These are phyloP conservation scores for Anadara kagoshimensis DNA, from an alignment of 1,140 invertebrate genomes.

Conservation along the genomic window DNA sequence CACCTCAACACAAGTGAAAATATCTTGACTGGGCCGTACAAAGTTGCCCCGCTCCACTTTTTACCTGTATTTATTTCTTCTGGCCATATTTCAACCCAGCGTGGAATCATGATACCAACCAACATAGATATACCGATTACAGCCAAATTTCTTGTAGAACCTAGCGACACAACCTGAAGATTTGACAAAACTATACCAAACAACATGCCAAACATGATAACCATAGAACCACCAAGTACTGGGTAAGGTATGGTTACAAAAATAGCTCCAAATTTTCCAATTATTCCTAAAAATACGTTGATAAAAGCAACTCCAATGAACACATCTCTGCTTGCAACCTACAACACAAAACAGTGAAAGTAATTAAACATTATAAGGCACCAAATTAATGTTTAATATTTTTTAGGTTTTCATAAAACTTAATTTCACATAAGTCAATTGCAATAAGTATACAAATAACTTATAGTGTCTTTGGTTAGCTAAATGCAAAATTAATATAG, in stretches of 20 bases:
- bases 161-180: slow-evolving; percentile 64
- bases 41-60: neutral
- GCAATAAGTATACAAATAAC: too few relatives aligned
- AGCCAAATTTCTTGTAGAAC: slow-evolving; percentile 86
- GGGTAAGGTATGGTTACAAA: slow-evolving; percentile 91
- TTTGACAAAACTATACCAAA: slow-evolving; percentile 54
- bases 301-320: slow-evolving; percentile 86
- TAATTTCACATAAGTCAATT: too few relatives aligned
- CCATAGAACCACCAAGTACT: slow-evolving; percentile 89
- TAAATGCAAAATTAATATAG: too few relatives aligned
- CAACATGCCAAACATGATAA: slow-evolving; percentile 83
- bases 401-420: too few relatives aligned
- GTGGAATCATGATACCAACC: slow-evolving; percentile 85
- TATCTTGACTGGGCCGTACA: neutral
- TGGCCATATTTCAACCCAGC: slow-evolving; percentile 79
- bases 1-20: neutral
- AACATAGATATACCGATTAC: slow-evolving; percentile 91
- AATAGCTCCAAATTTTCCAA: slow-evolving; percentile 86
- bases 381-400: too few relatives aligned
- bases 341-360: neutral
- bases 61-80: slow-evolving; percentile 81
- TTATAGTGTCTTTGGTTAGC: too few relatives aligned
- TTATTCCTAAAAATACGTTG: slow-evolving; percentile 80
- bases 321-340: slow-evolving; percentile 89
- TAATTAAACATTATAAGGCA: too few relatives aligned